Conservation (phyloP, 2,888 invertebrate genomes). For the Pasiphila rectangulata region DNA sequence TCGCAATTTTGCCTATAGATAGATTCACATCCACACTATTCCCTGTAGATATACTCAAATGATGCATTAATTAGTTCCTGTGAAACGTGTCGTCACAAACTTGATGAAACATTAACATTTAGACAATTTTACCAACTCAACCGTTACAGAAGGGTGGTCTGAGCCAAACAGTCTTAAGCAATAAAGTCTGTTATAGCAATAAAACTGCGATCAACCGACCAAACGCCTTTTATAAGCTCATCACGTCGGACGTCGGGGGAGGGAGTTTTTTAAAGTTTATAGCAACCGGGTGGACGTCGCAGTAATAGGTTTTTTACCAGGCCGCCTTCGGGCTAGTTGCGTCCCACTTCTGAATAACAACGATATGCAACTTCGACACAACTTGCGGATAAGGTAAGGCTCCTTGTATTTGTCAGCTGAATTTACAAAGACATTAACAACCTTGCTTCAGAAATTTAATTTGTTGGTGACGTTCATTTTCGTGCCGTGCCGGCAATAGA, state of each 20-base stretch:
- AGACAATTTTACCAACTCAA: neutral
- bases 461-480: conserved; percentile 8
- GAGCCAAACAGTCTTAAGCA: neutral
- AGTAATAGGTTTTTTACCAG: conserved; percentile 40
- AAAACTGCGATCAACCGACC: conserved; percentile 16
- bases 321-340: conserved; percentile 15
- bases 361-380: conserved; percentile 16
- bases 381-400: conserved; percentile 26
- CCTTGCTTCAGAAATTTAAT: neutral
- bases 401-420: conserved; percentile 23
- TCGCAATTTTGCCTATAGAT: too few relatives aligned
- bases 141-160: neutral
- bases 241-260: conserved; percentile 10
- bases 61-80: too few relatives aligned
- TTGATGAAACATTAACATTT: too few relatives aligned
- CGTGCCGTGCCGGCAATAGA: too few relatives aligned
- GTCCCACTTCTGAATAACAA: conserved; percentile 27
- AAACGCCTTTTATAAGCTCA: conserved; percentile 24
- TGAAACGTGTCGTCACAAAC: too few relatives aligned
- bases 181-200: conserved; percentile 5
- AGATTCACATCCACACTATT: too few relatives aligned
- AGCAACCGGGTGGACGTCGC: conserved; percentile 32
- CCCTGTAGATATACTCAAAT: too few relatives aligned
- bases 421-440: conserved; percentile 16
- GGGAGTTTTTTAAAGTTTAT: conserved; percentile 26